A percentile compares a stretch with the other conserved stretches of the same genome.
These are phyloP conservation scores for Alces alces DNA, from an alignment of 2,113 vertebrate species.

Conservation along the genomic window DNA sequence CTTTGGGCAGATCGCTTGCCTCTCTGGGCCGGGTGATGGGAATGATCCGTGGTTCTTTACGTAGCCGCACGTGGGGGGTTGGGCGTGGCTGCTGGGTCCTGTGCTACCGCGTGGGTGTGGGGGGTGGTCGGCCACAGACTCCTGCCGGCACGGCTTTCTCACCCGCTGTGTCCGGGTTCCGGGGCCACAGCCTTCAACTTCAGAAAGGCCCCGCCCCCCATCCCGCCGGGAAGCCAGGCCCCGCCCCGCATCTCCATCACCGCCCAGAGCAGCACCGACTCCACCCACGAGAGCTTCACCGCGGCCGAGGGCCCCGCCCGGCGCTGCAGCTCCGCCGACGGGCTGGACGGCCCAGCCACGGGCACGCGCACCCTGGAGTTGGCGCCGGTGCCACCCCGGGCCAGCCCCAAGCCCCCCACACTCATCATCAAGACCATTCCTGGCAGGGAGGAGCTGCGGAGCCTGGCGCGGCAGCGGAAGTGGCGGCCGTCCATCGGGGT, in stretches of 20 bases:
- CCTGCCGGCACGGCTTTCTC: not conserved
- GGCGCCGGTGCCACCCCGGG: conserved; percentile 80
- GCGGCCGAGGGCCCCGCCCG: conserved; percentile 80
- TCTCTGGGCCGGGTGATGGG: not conserved
- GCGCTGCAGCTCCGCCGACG: conserved; percentile 94
- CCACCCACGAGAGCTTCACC: conserved; percentile 94
- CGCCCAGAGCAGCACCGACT: conserved; percentile 98
- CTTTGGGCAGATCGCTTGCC: not conserved
- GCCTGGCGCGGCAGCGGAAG: conserved; percentile 89
- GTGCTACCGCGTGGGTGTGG: not conserved
- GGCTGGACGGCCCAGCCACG: conserved; percentile 85
- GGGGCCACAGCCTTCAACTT: conserved; percentile 92
- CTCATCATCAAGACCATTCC: conserved; percentile 89
- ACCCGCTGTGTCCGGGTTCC: not conserved
- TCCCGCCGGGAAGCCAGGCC: conserved; percentile 95
- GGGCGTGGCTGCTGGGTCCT: not conserved
- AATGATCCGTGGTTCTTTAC: not conserved
- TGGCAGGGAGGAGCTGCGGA: conserved; percentile 87
- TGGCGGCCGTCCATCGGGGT: conserved; percentile 97
- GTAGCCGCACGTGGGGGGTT: not conserved
- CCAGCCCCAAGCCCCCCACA: conserved; percentile 84
- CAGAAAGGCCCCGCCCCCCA: conserved; percentile 95
- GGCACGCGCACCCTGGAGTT: conserved; percentile 82
- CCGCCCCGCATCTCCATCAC: conserved; percentile 96
- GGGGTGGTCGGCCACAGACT: accelerated